Percentiles rank a stretch among this genome's conserved stretches.
These are phyloP conservation scores for Pharmacophagus antenor DNA, from an alignment of 2,888 invertebrate genomes.

Conservation along the genomic window DNA sequence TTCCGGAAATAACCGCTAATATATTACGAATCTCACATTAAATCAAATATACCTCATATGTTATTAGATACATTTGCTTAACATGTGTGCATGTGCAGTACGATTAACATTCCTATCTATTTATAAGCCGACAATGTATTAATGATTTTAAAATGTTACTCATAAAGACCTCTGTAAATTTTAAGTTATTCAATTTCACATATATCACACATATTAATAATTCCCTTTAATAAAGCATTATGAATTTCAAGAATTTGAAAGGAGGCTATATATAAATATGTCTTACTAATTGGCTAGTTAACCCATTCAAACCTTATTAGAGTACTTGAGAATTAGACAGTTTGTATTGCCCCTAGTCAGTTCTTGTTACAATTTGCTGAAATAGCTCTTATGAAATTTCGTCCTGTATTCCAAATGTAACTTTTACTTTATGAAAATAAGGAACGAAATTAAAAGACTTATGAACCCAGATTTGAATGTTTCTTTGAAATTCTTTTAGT, in stretches of 20 bases:
- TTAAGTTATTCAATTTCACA: slow-evolving; percentile 50
- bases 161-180: slow-evolving; percentile 64
- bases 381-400: slow-evolving; percentile 36
- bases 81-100: slow-evolving; percentile 52
- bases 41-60: slow-evolving; percentile 42
- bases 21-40: slow-evolving; percentile 30
- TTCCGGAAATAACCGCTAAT: slow-evolving; percentile 25
- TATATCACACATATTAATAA: slow-evolving; percentile 28
- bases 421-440: slow-evolving; percentile 37
- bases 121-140: slow-evolving; percentile 70
- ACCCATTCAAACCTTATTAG: slow-evolving; percentile 59
- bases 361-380: slow-evolving; percentile 57
- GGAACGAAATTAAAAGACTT: slow-evolving; percentile 40
- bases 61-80: slow-evolving; percentile 47
- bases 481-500: slow-evolving; percentile 44
- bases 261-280: slow-evolving; percentile 31
- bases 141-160: slow-evolving; percentile 56
- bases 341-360: slow-evolving; percentile 56
- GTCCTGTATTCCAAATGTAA: slow-evolving; percentile 17
- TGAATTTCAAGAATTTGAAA: slow-evolving; percentile 28
- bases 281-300: slow-evolving; percentile 50
- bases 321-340: slow-evolving; percentile 52
- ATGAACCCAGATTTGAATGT: slow-evolving; percentile 39
- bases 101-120: slow-evolving; percentile 54
- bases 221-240: slow-evolving; percentile 11